phyloP scores from a whole-genome alignment of 2,797 vertebrate genomes.

The Miichthys miiuy region DNA sequence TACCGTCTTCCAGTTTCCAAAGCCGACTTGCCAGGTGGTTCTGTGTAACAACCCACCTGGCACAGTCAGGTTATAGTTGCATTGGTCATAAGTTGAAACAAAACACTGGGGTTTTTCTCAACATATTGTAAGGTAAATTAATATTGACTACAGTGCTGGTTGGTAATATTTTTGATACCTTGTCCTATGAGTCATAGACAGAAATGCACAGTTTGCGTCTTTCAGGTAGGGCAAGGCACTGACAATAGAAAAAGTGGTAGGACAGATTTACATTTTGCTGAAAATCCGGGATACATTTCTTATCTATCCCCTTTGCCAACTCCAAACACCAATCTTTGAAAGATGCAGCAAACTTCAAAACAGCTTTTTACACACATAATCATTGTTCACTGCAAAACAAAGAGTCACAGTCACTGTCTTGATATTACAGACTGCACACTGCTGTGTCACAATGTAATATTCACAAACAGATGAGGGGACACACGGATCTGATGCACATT shows the following conservation, averaged over 20 bases:
- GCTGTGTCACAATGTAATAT: conserved; percentile 23
- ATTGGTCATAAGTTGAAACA: not conserved
- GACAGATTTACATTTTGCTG: not conserved
- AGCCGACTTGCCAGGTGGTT: no score
- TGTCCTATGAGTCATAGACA: not conserved
- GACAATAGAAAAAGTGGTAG: not conserved
- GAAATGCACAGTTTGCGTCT: not conserved
- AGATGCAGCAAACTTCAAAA: not conserved
- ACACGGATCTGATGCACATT: not conserved
- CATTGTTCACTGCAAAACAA: not conserved
- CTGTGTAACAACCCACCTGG: no score
- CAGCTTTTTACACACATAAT: not conserved
- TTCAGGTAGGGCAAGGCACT: not conserved
- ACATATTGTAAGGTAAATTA: not conserved
- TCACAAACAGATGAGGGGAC: conserved; percentile 1
- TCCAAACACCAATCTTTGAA: not conserved
- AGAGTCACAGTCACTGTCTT: not conserved
- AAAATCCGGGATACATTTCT: not conserved
- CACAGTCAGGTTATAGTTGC: no score
- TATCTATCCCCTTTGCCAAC: not conserved
- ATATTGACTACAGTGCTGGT: not conserved
- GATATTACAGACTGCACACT: not conserved
- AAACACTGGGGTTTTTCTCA: not conserved
- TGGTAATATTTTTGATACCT: not conserved
- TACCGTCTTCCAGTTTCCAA: no score